phyloP scores from a whole-genome alignment of 2,113 vertebrate genomes.

The Apodemus speciosus region DNA sequence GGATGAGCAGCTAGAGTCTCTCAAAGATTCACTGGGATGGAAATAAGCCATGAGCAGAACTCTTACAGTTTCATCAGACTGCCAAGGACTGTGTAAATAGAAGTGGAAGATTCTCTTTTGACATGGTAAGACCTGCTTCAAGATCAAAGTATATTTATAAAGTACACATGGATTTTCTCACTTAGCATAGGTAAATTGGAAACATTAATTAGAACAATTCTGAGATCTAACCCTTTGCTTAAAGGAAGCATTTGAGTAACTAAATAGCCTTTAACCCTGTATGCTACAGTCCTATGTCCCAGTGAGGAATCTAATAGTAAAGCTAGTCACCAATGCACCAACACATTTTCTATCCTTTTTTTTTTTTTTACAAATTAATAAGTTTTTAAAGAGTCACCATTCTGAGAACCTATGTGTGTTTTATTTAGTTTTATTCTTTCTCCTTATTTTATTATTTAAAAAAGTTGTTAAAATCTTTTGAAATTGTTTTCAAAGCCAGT shows the following conservation, averaged over 20 bases:
- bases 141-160: neutral
- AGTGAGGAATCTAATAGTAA: neutral
- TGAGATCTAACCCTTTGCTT: conserved; percentile 4
- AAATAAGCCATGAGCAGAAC: neutral
- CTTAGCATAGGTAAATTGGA: conserved; percentile 9
- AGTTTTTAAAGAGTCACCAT: neutral
- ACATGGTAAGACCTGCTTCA: neutral
- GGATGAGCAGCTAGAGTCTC: neutral
- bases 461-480: neutral
- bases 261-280: neutral
- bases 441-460: neutral
- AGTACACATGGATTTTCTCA: conserved; percentile 23
- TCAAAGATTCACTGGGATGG: neutral
- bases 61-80: neutral
- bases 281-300: neutral
- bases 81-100: neutral
- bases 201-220: conserved; percentile 35
- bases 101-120: conserved; percentile 38
- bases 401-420: neutral
- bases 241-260: conserved; percentile 2
- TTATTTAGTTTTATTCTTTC: neutral
- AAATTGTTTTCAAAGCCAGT: conserved; percentile 8
- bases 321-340: neutral
- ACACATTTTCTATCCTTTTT: neutral
- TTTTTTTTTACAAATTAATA: neutral